Conservation (phyloP, 1,140 invertebrate species). For the Conopomorpha cramerella region DNA sequence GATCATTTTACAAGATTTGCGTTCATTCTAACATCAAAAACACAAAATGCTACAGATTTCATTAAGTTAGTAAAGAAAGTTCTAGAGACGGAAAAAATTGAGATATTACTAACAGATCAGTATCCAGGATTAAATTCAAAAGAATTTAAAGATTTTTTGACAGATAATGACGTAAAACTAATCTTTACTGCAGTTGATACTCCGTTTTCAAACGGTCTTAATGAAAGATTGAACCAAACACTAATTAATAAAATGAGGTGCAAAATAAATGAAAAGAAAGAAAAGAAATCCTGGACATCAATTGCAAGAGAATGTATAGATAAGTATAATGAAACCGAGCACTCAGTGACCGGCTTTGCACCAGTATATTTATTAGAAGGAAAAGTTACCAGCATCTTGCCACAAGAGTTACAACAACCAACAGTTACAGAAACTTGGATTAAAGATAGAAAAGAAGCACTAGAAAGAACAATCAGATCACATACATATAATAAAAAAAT, state of each 20-base stretch:
- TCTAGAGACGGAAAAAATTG: slow-evolving; percentile 11
- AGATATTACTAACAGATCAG: slow-evolving; percentile 24
- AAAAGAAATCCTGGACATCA: slow-evolving; percentile 20
- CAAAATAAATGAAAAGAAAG: too few relatives aligned
- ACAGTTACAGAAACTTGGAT: too few relatives aligned
- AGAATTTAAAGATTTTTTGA: slow-evolving; percentile 23
- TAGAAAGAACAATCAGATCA: too few relatives aligned
- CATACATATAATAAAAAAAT: too few relatives aligned
- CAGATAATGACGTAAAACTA: slow-evolving; percentile 14
- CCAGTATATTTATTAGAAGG: slow-evolving; percentile 28
- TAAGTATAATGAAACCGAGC: slow-evolving; percentile 24
- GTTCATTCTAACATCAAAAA: slow-evolving; percentile 9
- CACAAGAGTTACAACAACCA: slow-evolving; percentile 15
- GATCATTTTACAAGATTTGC: slow-evolving; percentile 8
- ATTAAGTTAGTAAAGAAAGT: slow-evolving; percentile 3
- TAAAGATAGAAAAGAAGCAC: too few relatives aligned
- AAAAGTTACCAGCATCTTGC: slow-evolving; percentile 16
- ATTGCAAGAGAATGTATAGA: slow-evolving; percentile 22
- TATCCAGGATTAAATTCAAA: slow-evolving; percentile 29
- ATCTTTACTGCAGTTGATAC: slow-evolving; percentile 27
- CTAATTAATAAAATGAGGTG: too few relatives aligned
- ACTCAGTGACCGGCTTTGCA: too few relatives aligned
- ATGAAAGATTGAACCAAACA: too few relatives aligned
- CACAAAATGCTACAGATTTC: slow-evolving; percentile 5
- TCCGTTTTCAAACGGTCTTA: too few relatives aligned